These are phyloP conservation scores for Villa cingulata DNA, from an alignment of 2,888 invertebrate species.

Conservation along the genomic window DNA sequence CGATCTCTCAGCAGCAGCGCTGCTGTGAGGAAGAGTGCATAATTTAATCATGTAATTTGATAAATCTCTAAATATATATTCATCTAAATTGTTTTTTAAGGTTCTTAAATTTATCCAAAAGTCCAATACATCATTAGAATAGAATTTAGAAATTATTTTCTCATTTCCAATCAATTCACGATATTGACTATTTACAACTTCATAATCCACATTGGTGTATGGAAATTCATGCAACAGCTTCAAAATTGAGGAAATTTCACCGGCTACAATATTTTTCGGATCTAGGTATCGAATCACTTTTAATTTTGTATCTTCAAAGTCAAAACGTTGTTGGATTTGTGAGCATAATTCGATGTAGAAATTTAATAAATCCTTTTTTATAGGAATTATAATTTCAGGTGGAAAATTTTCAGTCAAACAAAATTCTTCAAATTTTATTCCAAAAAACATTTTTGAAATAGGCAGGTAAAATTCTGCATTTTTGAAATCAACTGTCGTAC, in stretches of 20 bases:
- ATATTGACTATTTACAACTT: background rate
- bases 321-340: slow-evolving; percentile 1
- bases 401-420: background rate
- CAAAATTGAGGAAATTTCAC: background rate
- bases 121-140: too few relatives aligned
- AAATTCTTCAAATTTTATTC: background rate
- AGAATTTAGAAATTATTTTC: slow-evolving; percentile 5
- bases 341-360: background rate
- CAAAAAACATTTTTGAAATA: slow-evolving; percentile 1
- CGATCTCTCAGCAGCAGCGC: background rate
- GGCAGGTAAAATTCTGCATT: background rate
- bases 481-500: background rate
- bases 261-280: background rate
- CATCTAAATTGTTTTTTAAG: background rate
- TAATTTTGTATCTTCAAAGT: slow-evolving; percentile 2
- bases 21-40: background rate
- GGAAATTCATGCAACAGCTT: slow-evolving; percentile 3
- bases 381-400: background rate
- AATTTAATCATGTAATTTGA: too few relatives aligned
- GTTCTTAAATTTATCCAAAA: background rate
- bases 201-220: background rate
- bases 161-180: background rate
- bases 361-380: background rate
- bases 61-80: background rate
- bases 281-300: background rate